These are phyloP conservation scores for Palaemon carinicauda DNA, from an alignment of 1,140 invertebrate genomes.

Conservation along the genomic window DNA sequence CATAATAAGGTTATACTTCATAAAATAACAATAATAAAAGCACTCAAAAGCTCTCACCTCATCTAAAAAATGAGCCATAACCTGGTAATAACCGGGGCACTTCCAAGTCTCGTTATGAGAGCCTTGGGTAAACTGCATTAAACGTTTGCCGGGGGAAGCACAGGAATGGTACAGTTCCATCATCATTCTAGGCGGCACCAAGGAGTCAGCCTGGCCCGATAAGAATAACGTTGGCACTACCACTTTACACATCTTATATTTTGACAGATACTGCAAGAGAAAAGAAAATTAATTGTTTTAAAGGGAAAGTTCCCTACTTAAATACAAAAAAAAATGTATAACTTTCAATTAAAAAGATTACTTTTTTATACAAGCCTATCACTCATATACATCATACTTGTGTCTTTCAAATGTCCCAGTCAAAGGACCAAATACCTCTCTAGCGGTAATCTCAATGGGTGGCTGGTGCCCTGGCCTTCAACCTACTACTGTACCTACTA, in stretches of 20 bases:
- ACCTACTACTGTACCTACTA: too few relatives aligned
- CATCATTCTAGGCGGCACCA: constrained; percentile 90
- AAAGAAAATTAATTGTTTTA: too few relatives aligned
- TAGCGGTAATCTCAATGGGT: too few relatives aligned
- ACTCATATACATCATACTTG: too few relatives aligned
- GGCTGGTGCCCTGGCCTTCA: too few relatives aligned
- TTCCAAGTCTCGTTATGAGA: constrained; percentile 91
- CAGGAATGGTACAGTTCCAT: constrained; percentile 77
- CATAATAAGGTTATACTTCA: neutral
- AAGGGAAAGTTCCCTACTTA: neutral
- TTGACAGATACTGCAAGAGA: constrained; percentile 74
- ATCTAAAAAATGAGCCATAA: constrained; percentile 69
- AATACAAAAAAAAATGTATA: too few relatives aligned
- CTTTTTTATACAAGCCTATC: too few relatives aligned
- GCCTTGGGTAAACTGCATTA: constrained; percentile 76
- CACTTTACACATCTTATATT: constrained; percentile 75
- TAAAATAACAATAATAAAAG: neutral
- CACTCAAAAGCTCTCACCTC: constrained; percentile 61
- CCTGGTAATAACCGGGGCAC: constrained; percentile 71
- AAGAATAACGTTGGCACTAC: constrained; percentile 79
- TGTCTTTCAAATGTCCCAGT: too few relatives aligned
- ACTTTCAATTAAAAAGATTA: too few relatives aligned
- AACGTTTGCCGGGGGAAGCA: constrained; percentile 73
- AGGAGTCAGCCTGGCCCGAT: constrained; percentile 80
- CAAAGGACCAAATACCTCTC: too few relatives aligned